phyloP scores from a whole-genome alignment of 2,797 vertebrate genomes.

The Acrossocheilus wenchowensis region DNA sequence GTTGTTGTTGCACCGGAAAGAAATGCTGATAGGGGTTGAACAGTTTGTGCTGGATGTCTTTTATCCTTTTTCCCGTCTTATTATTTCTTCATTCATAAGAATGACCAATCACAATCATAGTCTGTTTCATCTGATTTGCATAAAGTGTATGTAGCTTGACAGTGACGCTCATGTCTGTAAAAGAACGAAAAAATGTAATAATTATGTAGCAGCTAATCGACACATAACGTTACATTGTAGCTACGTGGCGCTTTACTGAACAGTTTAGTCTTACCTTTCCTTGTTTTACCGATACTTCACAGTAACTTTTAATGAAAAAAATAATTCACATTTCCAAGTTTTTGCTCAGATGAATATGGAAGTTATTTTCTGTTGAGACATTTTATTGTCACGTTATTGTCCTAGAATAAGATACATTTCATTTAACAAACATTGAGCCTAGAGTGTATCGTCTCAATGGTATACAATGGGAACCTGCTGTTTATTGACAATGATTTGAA shows the following conservation, averaged over 20 bases:
- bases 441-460: background rate
- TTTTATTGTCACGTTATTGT: background rate
- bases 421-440: background rate
- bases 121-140: background rate
- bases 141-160: background rate
- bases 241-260: conserved; percentile 36
- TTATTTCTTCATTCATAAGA: background rate
- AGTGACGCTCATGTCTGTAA: background rate
- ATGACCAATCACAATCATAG: background rate
- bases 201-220: background rate
- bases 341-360: background rate
- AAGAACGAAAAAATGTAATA: background rate
- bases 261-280: background rate
- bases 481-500: background rate
- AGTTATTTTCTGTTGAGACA: background rate
- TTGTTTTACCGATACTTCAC: background rate
- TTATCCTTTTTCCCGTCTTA: background rate
- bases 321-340: background rate
- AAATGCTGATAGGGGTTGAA: background rate
- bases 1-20: background rate
- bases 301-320: background rate
- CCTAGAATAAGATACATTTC: background rate
- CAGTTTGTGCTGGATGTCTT: background rate
- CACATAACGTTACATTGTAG: background rate
- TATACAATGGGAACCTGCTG: background rate